Evolutionary conservation across 2,113 vertebrate genomes (phyloP), one percentile per base, ranked within the genome.

Genomic region (Dromas ardeola): DNA sequence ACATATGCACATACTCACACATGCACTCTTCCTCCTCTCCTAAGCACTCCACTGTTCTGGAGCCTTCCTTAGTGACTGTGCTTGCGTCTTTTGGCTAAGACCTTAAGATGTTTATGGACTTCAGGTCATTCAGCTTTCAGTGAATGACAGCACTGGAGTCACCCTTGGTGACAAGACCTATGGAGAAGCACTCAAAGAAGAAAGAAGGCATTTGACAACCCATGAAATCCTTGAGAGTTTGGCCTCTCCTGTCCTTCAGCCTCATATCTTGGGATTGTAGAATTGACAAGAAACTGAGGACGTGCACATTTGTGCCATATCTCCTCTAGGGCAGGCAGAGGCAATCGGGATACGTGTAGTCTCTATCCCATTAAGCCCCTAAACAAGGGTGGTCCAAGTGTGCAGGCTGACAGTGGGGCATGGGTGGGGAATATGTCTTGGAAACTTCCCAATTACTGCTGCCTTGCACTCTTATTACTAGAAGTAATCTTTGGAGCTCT

Each of bases 1-100:
- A 15, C 5, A 9, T 5, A n/a, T 0, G 2, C 23, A n/a, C 7
- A 6, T 50, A 40, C 7, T 40, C 18, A 11, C 27, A 11, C 23
- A 38, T 29, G 18, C 17, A 30, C 9, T 66, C 22, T 40, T 92
- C 34, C 45, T 67, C 3, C 59, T 73, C 34, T 59, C 34, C 36
- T 52, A 59, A 61, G 45, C 17, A 10, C 13, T n/a, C 10, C 14
- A n/a, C 19, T 9, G 14, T 53, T 76, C 69, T 43, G 38, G 34
- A 82, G 34, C n/a, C 45, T 58, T 67, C 22, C 11, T 8, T 10
- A 78, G 43, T 72, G 42, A 36, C 43, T 66, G 11, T n/a, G 32
- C 23, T 55, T 62, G 40, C 8, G 16, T 55, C 19, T 86, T 27
- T 80, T 61, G 21, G 9, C 45, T 74, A 13, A 53, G 40, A 77